phyloP scores from a whole-genome alignment of 2,888 invertebrate genomes.

The Atrina japonica region DNA sequence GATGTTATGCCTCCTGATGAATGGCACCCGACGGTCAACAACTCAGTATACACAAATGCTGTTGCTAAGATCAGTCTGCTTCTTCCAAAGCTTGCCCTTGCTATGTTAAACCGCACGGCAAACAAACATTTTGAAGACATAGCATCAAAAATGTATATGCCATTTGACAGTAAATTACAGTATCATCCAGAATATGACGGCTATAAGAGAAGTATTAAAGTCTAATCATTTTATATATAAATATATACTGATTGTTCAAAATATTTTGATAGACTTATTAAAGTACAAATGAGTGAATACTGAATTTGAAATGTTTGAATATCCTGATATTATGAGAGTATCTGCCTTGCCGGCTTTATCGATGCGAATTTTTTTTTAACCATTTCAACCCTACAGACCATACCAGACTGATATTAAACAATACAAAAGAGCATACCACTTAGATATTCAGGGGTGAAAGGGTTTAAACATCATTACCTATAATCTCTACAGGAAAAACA shows the following conservation, averaged over 20 bases:
- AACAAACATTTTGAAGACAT: constrained; percentile 56
- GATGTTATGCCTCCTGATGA: constrained; percentile 79
- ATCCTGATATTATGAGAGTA: not conserved
- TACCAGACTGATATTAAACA: too few species aligned
- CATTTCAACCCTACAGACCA: too few species aligned
- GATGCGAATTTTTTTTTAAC: too few species aligned
- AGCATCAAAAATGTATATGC: constrained; percentile 69
- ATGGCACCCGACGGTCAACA: constrained; percentile 71
- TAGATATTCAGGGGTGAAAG: too few species aligned
- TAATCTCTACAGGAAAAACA: too few species aligned
- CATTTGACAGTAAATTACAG: constrained; percentile 72
- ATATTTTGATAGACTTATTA: too few species aligned
- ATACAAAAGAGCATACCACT: too few species aligned
- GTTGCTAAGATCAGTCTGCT: constrained; percentile 66
- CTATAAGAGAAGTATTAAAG: constrained; percentile 56
- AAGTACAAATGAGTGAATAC: too few species aligned
- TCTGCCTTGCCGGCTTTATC: not conserved
- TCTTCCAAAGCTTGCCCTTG: constrained; percentile 51
- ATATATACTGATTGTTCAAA: too few species aligned
- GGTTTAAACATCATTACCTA: too few species aligned
- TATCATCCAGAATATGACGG: constrained; percentile 81
- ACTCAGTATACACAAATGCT: constrained; percentile 77
- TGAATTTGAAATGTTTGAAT: too few species aligned
- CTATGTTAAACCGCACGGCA: constrained; percentile 40
- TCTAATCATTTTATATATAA: too few species aligned